Percentiles rank a stretch among this genome's conserved stretches.
Evolutionary conservation across 2,888 invertebrate genomes (phyloP).

Genomic region (Miltochrista miniata): DNA sequence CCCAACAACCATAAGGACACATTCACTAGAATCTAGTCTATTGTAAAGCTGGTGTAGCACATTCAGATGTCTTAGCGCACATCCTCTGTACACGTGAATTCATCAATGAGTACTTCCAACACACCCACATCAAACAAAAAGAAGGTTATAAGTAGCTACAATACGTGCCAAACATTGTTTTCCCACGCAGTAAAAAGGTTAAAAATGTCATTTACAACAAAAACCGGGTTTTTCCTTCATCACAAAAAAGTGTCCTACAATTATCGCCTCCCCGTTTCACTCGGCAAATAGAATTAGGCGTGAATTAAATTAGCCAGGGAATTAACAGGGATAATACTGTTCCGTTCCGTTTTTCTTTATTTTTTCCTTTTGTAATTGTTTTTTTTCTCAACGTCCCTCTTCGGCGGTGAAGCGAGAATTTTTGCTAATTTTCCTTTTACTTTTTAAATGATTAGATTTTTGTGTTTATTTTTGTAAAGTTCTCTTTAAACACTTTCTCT

Average conservation of each 20-base stretch:
- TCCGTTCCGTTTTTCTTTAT: slow-evolving; percentile 69
- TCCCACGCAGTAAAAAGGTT: slow-evolving; percentile 62
- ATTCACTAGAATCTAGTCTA: too few relatives aligned
- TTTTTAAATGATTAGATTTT: slow-evolving; percentile 50
- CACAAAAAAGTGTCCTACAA: slow-evolving; percentile 73
- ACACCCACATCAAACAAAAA: neutral
- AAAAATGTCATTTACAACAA: slow-evolving; percentile 49
- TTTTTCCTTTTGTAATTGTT: slow-evolving; percentile 62
- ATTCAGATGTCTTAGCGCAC: too few relatives aligned
- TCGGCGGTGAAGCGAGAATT: slow-evolving; percentile 35
- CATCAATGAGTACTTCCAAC: too few relatives aligned
- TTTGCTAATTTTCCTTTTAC: slow-evolving; percentile 14
- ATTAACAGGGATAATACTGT: slow-evolving; percentile 82
- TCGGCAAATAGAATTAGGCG: slow-evolving; percentile 82
- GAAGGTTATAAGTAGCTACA: slow-evolving; percentile 21
- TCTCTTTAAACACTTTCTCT: slow-evolving; percentile 7
- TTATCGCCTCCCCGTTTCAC: slow-evolving; percentile 80
- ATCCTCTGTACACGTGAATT: too few relatives aligned
- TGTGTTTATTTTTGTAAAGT: slow-evolving; percentile 6
- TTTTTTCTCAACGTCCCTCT: slow-evolving; percentile 51
- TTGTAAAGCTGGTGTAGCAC: too few relatives aligned
- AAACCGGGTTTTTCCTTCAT: slow-evolving; percentile 61
- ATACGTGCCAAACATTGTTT: slow-evolving; percentile 40
- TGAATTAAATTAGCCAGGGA: slow-evolving; percentile 80
- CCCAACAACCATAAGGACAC: too few relatives aligned